Evolutionary conservation across 1,140 invertebrate genomes (phyloP), one percentile per base, ranked within the genome.

Genomic region (Colletes latitarsis): DNA sequence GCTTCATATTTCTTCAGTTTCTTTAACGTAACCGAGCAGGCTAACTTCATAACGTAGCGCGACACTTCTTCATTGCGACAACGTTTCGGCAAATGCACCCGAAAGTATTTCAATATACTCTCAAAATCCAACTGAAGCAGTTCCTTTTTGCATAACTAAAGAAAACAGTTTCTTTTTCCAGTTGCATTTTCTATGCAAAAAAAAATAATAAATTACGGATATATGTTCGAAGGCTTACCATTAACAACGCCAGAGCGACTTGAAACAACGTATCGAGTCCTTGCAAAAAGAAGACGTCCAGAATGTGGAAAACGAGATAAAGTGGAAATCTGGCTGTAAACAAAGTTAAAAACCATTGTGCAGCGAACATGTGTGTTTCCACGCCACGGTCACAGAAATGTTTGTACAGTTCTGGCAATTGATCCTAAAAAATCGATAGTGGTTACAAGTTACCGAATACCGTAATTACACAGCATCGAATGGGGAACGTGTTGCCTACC

Each of bases 301-400:
- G 94, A 77, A 99, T 99, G 90, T 98, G 98, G 94, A 99, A 99
- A 15, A 99, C 99, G 92, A 99, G 96, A 91, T 97, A 98, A 1
- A 99, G 94, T 4, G 99, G 99, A 94, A 99, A 99, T 91, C 99
- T 97, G 17, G 99, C 98, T 4, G 99, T 99, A 94, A 99, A 99
- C 15, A 99, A 94, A 0, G 99, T 99, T 39, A 99, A 95, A 94
- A 99, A 99, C 99, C 99, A 99, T 94, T 99, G 99, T 52, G 98
- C 98, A 39, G 98, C 99, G 93, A 98, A 99, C 99, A 99, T 99
- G 94, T 99, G 99, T 72, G 98, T 97, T 93, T 99, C 99, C 63
- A 99, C 96, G 57, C 97, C 97, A 90, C 98, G 96, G 90, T 98
- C 96, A 83, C 94, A 94, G 93, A 99, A 99, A 93, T 99, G 99